Evolutionary conservation across 1,140 invertebrate species (phyloP).

Genomic region (Macrosteles quadrilineatus): DNA sequence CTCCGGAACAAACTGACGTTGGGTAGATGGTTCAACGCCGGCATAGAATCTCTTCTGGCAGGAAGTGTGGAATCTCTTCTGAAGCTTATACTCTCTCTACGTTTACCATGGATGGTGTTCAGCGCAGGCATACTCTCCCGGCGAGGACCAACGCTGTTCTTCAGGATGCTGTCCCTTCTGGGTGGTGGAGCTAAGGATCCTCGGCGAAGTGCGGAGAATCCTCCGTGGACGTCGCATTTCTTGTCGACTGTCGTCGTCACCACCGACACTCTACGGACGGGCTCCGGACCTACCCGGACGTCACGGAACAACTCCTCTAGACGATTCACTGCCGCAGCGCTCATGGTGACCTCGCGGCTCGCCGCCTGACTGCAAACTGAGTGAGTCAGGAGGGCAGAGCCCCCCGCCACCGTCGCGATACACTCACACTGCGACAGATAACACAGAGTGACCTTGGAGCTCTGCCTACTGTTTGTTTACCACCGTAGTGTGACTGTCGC

Average conservation of each 20-base stretch:
- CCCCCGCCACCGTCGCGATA: no score
- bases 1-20: constrained; percentile 50
- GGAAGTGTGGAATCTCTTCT: constrained; percentile 28
- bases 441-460: no score
- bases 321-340: constrained; percentile 63
- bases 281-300: constrained; percentile 58
- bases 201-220: constrained; percentile 53
- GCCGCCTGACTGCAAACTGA: background rate
- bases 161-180: constrained; percentile 32
- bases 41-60: constrained; percentile 52
- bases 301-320: constrained; percentile 70
- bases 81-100: constrained; percentile 22
- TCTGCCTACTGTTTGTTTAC: no score
- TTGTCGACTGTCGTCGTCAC: constrained; percentile 49
- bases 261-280: constrained; percentile 35
- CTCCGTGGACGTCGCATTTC: constrained; percentile 70
- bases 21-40: constrained; percentile 35
- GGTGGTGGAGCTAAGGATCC: constrained; percentile 42
- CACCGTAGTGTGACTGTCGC: no score
- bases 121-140: constrained; percentile 51
- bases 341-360: constrained; percentile 1
- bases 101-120: background rate
- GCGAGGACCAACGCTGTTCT: constrained; percentile 44
- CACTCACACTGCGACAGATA: no score
- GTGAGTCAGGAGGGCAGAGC: background rate